phyloP scores from a whole-genome alignment of 2,113 vertebrate species.

The Rhinolophus sinicus region DNA sequence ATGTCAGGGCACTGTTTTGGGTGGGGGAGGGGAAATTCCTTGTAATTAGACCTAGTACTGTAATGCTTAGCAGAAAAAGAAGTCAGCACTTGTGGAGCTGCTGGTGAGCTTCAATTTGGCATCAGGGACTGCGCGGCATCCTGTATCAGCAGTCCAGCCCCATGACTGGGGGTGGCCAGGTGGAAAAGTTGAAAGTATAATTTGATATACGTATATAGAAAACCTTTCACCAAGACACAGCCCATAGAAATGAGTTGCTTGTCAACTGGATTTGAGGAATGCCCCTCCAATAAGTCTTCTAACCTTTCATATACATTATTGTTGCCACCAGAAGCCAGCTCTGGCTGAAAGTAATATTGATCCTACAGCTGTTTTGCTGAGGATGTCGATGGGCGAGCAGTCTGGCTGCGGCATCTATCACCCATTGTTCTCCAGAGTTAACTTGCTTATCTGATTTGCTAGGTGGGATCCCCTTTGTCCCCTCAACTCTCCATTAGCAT shows the following conservation, averaged over 20 bases:
- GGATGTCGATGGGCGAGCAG: neutral
- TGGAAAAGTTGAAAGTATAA: neutral
- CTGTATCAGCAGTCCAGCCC: neutral
- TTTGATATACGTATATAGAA: neutral
- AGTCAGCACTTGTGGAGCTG: neutral
- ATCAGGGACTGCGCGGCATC: neutral
- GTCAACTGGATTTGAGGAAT: neutral
- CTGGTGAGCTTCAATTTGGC: neutral
- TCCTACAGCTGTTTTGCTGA: too few relatives aligned
- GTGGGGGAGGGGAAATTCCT: neutral
- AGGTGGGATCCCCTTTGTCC: neutral
- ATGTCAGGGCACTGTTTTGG: constrained; percentile 30
- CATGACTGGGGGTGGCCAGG: rapidly evolving
- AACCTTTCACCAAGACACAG: neutral
- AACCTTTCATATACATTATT: neutral
- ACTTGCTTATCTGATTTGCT: neutral
- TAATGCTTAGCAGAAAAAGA: neutral
- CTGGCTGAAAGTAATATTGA: neutral
- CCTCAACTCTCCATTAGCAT: neutral
- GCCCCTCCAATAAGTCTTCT: neutral
- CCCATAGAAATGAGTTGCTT: neutral
- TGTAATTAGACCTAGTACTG: constrained; percentile 8
- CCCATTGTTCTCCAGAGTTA: neutral
- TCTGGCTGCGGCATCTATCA: neutral
- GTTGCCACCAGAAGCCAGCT: neutral